Conservation (phyloP, 2,797 vertebrate genomes). For the Gephyroberyx darwinii region DNA sequence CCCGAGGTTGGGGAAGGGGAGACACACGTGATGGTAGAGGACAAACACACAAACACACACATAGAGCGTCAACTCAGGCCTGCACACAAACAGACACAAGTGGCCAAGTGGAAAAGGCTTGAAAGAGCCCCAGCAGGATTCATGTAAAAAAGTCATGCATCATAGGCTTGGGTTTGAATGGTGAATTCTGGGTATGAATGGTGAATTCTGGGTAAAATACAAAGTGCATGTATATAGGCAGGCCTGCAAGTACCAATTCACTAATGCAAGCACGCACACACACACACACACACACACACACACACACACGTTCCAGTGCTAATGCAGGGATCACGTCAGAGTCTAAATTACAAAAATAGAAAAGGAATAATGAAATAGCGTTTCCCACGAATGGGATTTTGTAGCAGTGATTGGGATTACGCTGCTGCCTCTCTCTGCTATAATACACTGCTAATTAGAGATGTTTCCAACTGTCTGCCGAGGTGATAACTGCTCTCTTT, state of each 20-base stretch:
- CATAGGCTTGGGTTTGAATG: slow-evolving; percentile 19
- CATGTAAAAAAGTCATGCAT: slow-evolving; percentile 41
- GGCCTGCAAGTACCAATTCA: neutral
- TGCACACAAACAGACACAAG: slow-evolving; percentile 43
- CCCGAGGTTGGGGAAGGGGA: slow-evolving; percentile 58
- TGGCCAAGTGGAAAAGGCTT: slow-evolving; percentile 51
- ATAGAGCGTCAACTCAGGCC: slow-evolving; percentile 33
- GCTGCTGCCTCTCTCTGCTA: slow-evolving; percentile 16
- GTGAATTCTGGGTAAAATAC: neutral
- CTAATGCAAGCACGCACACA: neutral
- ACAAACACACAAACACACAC: slow-evolving; percentile 48
- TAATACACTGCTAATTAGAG: slow-evolving; percentile 54
- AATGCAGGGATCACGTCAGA: slow-evolving; percentile 3
- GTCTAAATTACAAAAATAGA: slow-evolving; percentile 20
- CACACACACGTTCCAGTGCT: neutral
- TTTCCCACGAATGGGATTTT: slow-evolving; percentile 25
- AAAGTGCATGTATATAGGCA: neutral
- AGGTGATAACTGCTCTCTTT: slow-evolving; percentile 53
- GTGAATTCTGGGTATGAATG: neutral
- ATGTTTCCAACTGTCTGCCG: slow-evolving; percentile 49
- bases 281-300: slow-evolving; percentile 8
- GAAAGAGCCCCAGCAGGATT: slow-evolving; percentile 38
- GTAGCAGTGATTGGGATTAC: slow-evolving; percentile 27
- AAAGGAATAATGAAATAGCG: slow-evolving; percentile 22
- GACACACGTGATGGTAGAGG: slow-evolving; percentile 62